Evolutionary conservation across 2,113 vertebrate genomes (phyloP).

Genomic region (Xiphorhynchus elegans): DNA sequence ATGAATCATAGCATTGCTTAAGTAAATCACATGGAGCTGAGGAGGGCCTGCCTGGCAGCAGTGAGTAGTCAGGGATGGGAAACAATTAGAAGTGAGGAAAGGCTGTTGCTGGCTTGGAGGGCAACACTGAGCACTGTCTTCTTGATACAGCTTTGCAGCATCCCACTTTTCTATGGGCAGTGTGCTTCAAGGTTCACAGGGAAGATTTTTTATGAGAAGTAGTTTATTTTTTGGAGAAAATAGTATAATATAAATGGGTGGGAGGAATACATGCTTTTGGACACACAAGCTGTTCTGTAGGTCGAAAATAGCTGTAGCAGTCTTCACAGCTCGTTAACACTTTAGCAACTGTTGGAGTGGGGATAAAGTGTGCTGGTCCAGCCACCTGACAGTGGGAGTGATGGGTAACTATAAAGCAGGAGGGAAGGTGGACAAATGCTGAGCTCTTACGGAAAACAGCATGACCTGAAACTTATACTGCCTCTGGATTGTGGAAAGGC

Average conservation of each 20-base stretch:
- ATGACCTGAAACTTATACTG: background rate
- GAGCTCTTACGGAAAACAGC: background rate
- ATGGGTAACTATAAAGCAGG: background rate
- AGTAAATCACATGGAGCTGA: background rate
- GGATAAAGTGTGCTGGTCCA: background rate
- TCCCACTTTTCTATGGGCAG: background rate
- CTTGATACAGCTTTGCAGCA: background rate
- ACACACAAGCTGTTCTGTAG: background rate
- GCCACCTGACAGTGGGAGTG: background rate
- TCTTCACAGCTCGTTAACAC: constrained; percentile 22
- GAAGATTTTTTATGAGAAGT: background rate
- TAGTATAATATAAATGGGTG: background rate
- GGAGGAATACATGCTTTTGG: background rate
- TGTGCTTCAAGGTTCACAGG: background rate
- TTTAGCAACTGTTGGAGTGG: background rate
- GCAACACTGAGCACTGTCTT: background rate
- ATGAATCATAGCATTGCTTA: background rate
- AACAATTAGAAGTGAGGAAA: background rate
- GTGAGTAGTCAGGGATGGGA: background rate
- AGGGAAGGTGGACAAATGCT: background rate
- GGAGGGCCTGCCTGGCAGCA: background rate
- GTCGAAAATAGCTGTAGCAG: constrained; percentile 19
- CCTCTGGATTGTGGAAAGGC: background rate
- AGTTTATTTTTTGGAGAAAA: background rate
- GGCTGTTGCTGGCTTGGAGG: background rate